Evolutionary conservation across 2,113 vertebrate genomes (phyloP).

Genomic region (Naja naja): DNA sequence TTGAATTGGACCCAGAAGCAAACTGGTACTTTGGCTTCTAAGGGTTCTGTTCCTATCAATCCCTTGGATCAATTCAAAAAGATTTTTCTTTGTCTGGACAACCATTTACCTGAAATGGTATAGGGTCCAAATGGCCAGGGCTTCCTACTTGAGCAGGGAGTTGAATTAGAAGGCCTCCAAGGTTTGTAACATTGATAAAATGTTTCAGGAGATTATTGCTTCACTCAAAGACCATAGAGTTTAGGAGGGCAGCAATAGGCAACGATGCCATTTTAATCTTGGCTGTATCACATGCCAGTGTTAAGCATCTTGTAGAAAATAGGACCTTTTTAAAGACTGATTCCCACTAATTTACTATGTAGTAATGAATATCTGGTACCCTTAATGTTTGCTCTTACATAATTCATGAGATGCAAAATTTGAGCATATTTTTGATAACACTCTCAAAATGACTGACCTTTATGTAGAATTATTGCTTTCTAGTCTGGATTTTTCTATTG

Average conservation of each 20-base stretch:
- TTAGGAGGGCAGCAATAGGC: not conserved
- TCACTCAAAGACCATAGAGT: not conserved
- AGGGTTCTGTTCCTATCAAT: not conserved
- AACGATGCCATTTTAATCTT: not conserved
- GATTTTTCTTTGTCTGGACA: too few relatives aligned
- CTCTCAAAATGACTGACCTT: not conserved
- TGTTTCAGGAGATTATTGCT: not conserved
- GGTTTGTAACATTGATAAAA: not conserved
- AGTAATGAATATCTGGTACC: not conserved
- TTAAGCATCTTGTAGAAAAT: not conserved
- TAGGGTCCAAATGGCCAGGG: too few relatives aligned
- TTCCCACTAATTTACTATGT: not conserved
- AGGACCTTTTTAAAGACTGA: not conserved
- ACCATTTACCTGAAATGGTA: too few relatives aligned
- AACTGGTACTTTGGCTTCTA: not conserved
- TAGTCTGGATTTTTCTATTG: slow-evolving; percentile 15
- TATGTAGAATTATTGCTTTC: slow-evolving; percentile 5
- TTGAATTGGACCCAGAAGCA: not conserved
- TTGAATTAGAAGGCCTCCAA: too few relatives aligned
- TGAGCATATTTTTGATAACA: not conserved
- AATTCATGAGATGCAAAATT: slow-evolving; percentile 6
- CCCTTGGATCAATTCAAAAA: too few relatives aligned
- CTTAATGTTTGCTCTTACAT: not conserved
- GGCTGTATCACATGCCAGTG: not conserved
- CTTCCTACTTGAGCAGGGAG: too few relatives aligned